phyloP scores from a whole-genome alignment of 2,888 invertebrate genomes.

The Exephanes ischioxanthus region DNA sequence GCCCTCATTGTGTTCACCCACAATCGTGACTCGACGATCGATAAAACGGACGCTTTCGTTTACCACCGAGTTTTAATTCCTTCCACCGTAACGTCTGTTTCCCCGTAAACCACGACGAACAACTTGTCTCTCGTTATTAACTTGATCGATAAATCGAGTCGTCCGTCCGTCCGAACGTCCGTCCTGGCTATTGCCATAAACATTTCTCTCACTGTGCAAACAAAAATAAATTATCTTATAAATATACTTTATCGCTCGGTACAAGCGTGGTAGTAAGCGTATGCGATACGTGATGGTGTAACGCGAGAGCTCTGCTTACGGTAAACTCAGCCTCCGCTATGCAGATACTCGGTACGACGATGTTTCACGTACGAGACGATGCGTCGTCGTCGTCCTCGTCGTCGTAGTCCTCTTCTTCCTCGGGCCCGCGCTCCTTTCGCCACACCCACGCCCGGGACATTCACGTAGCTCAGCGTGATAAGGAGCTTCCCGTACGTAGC shows the following conservation, averaged over 20 bases:
- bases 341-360: constrained; percentile 39
- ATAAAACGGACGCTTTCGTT: constrained; percentile 40
- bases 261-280: background rate
- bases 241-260: constrained; percentile 56
- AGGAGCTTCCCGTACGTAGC: constrained; percentile 39
- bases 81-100: constrained; percentile 33
- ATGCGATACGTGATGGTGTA: constrained; percentile 59
- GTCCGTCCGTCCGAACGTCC: constrained; percentile 17
- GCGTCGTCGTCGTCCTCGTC: constrained; percentile 51
- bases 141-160: constrained; percentile 55
- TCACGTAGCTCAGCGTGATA: constrained; percentile 70
- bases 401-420: constrained; percentile 50
- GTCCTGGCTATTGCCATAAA: constrained; percentile 23
- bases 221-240: constrained; percentile 42
- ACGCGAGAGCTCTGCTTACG: constrained; percentile 67
- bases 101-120: constrained; percentile 29
- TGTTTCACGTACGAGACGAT: constrained; percentile 61
- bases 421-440: constrained; percentile 73
- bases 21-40: constrained; percentile 51
- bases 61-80: background rate
- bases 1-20: background rate
- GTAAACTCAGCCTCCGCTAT: constrained; percentile 65
- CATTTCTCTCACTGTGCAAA: constrained; percentile 32
- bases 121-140: constrained; percentile 48
- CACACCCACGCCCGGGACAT: constrained; percentile 80